Percentiles rank a stretch among this genome's conserved stretches.
phyloP scores from a whole-genome alignment of 2,113 vertebrate species.

The Xiphophorus maculatus region DNA sequence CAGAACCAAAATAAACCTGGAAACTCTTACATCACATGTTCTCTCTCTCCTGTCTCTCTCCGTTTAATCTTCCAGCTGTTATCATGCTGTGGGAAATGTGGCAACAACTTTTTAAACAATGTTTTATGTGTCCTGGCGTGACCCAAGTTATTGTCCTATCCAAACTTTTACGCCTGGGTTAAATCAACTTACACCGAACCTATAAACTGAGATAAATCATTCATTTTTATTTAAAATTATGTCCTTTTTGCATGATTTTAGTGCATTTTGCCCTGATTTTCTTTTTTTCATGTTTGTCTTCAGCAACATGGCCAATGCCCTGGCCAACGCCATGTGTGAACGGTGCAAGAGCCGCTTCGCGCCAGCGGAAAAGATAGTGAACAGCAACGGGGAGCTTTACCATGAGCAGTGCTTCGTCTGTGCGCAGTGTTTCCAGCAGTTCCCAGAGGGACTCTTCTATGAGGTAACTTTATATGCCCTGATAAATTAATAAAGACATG shows the following conservation, averaged over 20 bases:
- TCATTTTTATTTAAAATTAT: not conserved
- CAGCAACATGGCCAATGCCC: slow-evolving; percentile 97
- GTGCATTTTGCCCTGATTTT: not conserved
- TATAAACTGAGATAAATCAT: not conserved
- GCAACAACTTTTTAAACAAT: slow-evolving; percentile 10
- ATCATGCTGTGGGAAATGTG: slow-evolving; percentile 3
- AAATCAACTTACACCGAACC: not conserved
- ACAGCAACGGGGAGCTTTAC: slow-evolving; percentile 97
- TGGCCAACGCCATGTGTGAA: slow-evolving; percentile 95
- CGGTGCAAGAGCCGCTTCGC: slow-evolving; percentile 92
- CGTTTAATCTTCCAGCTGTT: slow-evolving; percentile 33
- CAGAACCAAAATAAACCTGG: slow-evolving; percentile 45
- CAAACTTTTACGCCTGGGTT: not conserved
- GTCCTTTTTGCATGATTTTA: not conserved
- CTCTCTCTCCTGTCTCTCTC: slow-evolving; percentile 6
- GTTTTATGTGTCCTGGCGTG: slow-evolving; percentile 4
- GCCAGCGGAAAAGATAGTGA: slow-evolving; percentile 94
- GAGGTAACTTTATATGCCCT: slow-evolving; percentile 82
- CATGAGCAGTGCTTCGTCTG: slow-evolving; percentile 98
- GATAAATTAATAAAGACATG: slow-evolving; percentile 6
- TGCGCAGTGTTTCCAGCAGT: slow-evolving; percentile 98
- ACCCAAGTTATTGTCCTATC: not conserved
- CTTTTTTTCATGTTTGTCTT: slow-evolving; percentile 8
- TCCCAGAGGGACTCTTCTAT: slow-evolving; percentile 96
- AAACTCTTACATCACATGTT: slow-evolving; percentile 34